Evolutionary conservation across 2,888 invertebrate species (phyloP).

Genomic region (Drosophila neutralis): DNA sequence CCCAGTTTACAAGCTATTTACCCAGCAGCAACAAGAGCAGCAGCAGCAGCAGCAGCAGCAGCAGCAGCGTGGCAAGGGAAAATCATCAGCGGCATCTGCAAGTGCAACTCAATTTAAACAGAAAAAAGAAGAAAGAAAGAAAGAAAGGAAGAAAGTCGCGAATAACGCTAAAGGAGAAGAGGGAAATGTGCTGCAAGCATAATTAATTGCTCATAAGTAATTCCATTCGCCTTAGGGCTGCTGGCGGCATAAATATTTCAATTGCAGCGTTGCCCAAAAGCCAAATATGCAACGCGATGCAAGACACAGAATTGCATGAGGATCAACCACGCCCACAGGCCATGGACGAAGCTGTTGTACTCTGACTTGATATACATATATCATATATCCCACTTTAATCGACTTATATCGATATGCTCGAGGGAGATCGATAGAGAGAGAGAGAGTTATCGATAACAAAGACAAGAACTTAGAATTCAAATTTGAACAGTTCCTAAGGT

Average conservation of each 20-base stretch:
- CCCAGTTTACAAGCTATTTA: slow-evolving; percentile 37
- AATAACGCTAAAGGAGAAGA: slow-evolving; percentile 6
- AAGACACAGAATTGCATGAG: slow-evolving; percentile 8
- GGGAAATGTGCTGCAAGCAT: slow-evolving; percentile 62
- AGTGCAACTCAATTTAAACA: slow-evolving; percentile 50
- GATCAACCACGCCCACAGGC: background rate
- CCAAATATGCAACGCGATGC: slow-evolving; percentile 39
- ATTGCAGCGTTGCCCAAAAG: slow-evolving; percentile 43
- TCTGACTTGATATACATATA: background rate
- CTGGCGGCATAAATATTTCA: slow-evolving; percentile 67
- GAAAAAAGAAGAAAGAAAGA: background rate
- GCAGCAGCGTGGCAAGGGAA: slow-evolving; percentile 9
- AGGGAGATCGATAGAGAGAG: background rate
- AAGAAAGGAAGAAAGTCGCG: slow-evolving; percentile 14
- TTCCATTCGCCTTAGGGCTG: slow-evolving; percentile 59
- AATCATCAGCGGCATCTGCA: slow-evolving; percentile 37
- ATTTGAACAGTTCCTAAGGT: background rate
- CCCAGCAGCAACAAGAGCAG: slow-evolving; percentile 7
- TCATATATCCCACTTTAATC: background rate
- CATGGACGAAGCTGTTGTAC: background rate
- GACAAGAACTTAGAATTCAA: background rate
- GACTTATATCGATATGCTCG: background rate
- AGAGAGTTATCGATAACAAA: background rate
- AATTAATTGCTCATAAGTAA: slow-evolving; percentile 78
- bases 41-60: background rate